These are phyloP conservation scores for Ondatra zibethicus DNA, from an alignment of 2,113 vertebrate genomes.

Conservation along the genomic window DNA sequence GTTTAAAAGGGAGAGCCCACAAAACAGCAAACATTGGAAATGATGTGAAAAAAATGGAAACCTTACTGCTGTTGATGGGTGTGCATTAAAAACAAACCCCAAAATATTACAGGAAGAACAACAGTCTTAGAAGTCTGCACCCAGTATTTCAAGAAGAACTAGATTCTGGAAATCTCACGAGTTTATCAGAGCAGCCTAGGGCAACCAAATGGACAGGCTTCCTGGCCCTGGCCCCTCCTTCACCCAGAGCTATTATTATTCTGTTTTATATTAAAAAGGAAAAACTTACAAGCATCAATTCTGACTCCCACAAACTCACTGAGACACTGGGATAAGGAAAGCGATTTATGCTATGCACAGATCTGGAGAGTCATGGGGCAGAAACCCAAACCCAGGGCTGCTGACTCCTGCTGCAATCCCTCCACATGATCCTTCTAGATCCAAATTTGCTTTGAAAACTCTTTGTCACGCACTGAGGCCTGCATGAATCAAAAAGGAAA, in stretches of 20 bases:
- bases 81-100: not conserved
- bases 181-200: not conserved
- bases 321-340: constrained; percentile 61
- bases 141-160: not conserved
- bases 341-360: constrained; percentile 25
- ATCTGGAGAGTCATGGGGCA: constrained; percentile 53
- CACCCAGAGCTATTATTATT: not conserved
- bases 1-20: not conserved
- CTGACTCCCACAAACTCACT: constrained; percentile 18
- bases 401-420: constrained; percentile 12
- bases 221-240: not conserved
- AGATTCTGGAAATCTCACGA: not conserved
- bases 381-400: constrained; percentile 54
- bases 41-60: not conserved
- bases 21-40: not conserved
- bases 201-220: not conserved
- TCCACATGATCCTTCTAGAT: constrained; percentile 49
- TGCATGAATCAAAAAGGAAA: constrained; percentile 71
- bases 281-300: not conserved
- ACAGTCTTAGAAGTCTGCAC: not conserved
- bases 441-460: constrained; percentile 66
- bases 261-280: constrained; percentile 29
- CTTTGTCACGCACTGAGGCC: constrained; percentile 62
- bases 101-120: not conserved
- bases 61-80: not conserved